These are phyloP conservation scores for Drosophila mauritiana DNA, from an alignment of 1,140 invertebrate species.

Conservation along the genomic window DNA sequence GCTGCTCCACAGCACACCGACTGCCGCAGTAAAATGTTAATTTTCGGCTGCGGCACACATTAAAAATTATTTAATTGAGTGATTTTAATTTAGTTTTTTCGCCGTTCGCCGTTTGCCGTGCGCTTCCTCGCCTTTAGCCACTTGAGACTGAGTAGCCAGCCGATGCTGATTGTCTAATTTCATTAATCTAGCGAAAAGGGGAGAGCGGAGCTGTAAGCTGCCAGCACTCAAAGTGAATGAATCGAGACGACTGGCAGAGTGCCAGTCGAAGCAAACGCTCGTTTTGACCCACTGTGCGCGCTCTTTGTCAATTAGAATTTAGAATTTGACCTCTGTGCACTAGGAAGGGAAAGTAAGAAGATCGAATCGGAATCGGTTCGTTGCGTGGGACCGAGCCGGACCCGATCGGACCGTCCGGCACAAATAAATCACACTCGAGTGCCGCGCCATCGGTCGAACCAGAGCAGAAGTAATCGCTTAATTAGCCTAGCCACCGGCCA, in stretches of 20 bases:
- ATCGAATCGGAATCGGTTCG: slow-evolving; percentile 17
- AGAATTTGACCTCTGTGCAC: slow-evolving; percentile 66
- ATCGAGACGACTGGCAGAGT: slow-evolving; percentile 52
- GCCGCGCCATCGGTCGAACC: slow-evolving; percentile 21
- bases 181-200: slow-evolving; percentile 64
- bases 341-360: background rate
- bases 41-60: slow-evolving; percentile 45
- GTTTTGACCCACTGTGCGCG: slow-evolving; percentile 61
- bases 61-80: slow-evolving; percentile 83
- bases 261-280: slow-evolving; percentile 39
- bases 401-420: slow-evolving; percentile 40
- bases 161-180: slow-evolving; percentile 79
- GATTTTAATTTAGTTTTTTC: slow-evolving; percentile 70
- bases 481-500: slow-evolving; percentile 52
- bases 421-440: slow-evolving; percentile 80
- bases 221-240: slow-evolving; percentile 56
- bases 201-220: background rate
- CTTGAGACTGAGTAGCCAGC: slow-evolving; percentile 42
- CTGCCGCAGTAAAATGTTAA: slow-evolving; percentile 14
- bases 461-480: slow-evolving; percentile 68
- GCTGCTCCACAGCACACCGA: slow-evolving; percentile 41
- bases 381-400: slow-evolving; percentile 50
- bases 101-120: slow-evolving; percentile 4
- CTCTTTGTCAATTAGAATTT: slow-evolving; percentile 71
- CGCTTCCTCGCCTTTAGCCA: slow-evolving; percentile 9